Conservation (phyloP, 1,140 invertebrate genomes). For the Andrena cerasifolii region DNA sequence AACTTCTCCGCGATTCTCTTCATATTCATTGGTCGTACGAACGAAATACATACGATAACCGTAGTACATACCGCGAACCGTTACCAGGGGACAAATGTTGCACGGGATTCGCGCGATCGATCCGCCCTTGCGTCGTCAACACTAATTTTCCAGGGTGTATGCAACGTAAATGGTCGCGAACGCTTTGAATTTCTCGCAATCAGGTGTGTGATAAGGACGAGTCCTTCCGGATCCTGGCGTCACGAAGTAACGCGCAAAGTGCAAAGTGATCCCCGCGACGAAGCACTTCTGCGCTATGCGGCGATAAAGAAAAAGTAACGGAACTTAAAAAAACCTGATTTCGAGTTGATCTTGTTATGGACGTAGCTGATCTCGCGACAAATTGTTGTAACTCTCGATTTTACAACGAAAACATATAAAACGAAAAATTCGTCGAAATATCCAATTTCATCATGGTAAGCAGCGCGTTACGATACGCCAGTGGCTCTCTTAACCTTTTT, state of each 20-base stretch:
- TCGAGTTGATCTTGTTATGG: background rate
- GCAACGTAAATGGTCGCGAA: background rate
- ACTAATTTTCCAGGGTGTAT: slow-evolving; percentile 2
- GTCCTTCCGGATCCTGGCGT: background rate
- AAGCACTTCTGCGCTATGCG: slow-evolving; percentile 28
- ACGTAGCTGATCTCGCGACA: background rate
- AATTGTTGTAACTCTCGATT: background rate
- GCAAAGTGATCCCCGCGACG: slow-evolving; percentile 7
- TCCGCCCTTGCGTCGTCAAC: background rate
- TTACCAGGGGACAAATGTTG: slow-evolving; percentile 1
- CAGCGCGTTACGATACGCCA: background rate
- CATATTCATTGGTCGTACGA: background rate
- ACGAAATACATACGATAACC: slow-evolving; percentile 10
- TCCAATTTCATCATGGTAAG: slow-evolving; percentile 40
- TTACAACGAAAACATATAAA: background rate
- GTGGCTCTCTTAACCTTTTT: background rate
- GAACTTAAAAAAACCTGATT: background rate
- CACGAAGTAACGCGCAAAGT: slow-evolving; percentile 24
- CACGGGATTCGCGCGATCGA: slow-evolving; percentile 11
- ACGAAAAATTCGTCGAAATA: background rate
- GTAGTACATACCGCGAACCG: slow-evolving; percentile 3
- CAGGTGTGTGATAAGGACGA: slow-evolving; percentile 5
- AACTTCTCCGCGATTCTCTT: background rate
- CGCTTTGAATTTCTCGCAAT: background rate
- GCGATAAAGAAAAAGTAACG: slow-evolving; percentile 25